Evolutionary conservation across 2,113 vertebrate genomes (phyloP), one percentile per base, ranked within the genome.

Genomic region (Psophia crepitans): DNA sequence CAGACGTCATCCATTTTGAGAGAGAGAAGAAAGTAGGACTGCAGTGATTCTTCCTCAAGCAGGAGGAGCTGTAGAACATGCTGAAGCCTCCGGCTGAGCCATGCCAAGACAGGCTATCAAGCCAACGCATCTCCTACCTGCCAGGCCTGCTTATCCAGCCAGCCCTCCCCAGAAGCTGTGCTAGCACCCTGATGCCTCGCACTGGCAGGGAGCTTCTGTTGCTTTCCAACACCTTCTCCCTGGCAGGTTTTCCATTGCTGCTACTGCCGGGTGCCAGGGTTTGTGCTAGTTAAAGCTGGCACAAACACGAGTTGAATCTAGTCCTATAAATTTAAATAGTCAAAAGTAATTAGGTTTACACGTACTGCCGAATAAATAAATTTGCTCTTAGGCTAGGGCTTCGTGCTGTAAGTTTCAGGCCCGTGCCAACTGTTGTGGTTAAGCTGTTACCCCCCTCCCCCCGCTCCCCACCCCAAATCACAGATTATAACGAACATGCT

Each of bases 261-360:
- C 93, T 94, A 71, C 68, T 92, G 92, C 85, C 0, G 23, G 32
- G 81, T 92, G 92, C 96, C 94, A 97, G 77, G 87, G 71, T 63
- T 95, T 91, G 84, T 78, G 90, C 80, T 95, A 95, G 90, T 89
- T 96, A 91, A 93, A 94, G 91, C 84, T 96, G 92, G 89, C 91
- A 95, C 56, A 92, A 96, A 92, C 81, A 93, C 2, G 44, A 89
- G 74, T 91, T 96, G 93, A 94, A 94, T 86, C 66, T 91, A 89
- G 86, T 95, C 79, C 92, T 93, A 82, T 92, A 96, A 96, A 82
- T 94, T 96, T 94, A 97, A 97, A 96, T 61, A 94, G 96, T 96
- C 95, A 92, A 85, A 96, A 96, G 94, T 97, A 97, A 97, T 97
- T 97, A 97, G 79, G 90, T 91, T 95, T 95, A 86, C 95, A 95